phyloP scores from a whole-genome alignment of 2,888 invertebrate species.

The Synanthedon myopaeformis region DNA sequence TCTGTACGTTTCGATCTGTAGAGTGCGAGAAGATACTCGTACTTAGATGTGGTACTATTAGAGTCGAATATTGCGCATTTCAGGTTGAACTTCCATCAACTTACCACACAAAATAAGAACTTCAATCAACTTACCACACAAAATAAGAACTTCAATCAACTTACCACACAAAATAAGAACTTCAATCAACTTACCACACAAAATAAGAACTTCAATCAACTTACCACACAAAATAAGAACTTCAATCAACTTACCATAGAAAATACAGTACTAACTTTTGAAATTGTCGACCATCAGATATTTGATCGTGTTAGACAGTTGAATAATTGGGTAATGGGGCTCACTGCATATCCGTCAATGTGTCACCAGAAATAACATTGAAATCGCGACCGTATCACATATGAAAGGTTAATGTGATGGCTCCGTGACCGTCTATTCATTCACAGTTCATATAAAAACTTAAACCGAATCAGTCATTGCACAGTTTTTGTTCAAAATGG shows the following conservation, averaged over 20 bases:
- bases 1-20: too few species aligned
- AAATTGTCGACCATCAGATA: background rate
- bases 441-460: conserved; percentile 1
- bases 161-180: too few species aligned
- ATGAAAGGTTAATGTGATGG: conserved; percentile 4
- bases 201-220: too few species aligned
- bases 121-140: too few species aligned
- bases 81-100: too few species aligned
- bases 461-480: background rate
- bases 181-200: too few species aligned
- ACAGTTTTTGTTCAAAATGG: conserved; percentile 6
- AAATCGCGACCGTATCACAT: conserved; percentile 5
- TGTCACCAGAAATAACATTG: conserved; percentile 7
- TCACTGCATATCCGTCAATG: conserved; percentile 7
- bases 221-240: too few species aligned
- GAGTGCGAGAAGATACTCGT: too few species aligned
- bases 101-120: too few species aligned
- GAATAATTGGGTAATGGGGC: background rate
- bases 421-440: conserved; percentile 6
- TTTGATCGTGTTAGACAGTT: background rate
- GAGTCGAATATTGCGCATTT: background rate
- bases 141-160: too few species aligned
- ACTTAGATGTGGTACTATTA: background rate
- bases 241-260: too few species aligned
- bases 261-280: too few species aligned